Evolutionary conservation across 2,113 vertebrate genomes (phyloP), one percentile per base, ranked within the genome.

Genomic region (Aspidoscelis tigris): DNA sequence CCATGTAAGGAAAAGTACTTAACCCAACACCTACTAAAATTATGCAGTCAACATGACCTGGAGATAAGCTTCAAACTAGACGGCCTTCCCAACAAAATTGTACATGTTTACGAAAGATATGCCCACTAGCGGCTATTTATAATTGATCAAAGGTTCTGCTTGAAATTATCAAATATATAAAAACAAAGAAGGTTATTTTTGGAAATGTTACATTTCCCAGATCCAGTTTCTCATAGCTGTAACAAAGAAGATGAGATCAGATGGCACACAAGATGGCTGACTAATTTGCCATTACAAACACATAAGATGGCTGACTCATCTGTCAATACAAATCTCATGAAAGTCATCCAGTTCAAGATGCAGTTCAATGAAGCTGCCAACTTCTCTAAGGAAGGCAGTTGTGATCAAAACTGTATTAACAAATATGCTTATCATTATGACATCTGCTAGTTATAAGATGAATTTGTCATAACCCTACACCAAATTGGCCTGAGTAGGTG

Each of bases 381-480:
- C 47, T 39, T 80, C 71, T 74, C 86, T 88, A 89, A 84, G 80
- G 90, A 89, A 88, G 85, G 73, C 88, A 88, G 24, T 33, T 88
- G 33, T 44, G 88, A 78, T 88, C 87, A 88, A 58, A 89, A 78
- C 84, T n/a, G 81, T 61, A 86, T 4, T 88, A 84, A 91, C 69
- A 91, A 88, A 77, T 1, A 26, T 73, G 76, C 78, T 90, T 50
- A 81, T 61, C 81, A 47, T 65, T 43, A 81, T 50, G 84, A 84
- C 80, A 88, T 79, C 80, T 81, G 76, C 83, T 81, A 58, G 84
- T 87, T 78, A 88, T 47, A 70, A 79, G 79, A 75, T 69, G 71
- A 91, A 89, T 71, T 85, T 61, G 66, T 87, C 82, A 91, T 84
- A 90, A 92, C 89, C 65, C 26, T 80, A 53, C 41, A 21, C 18